Percentiles rank a stretch among this genome's conserved stretches.
phyloP scores from a whole-genome alignment of 37 sponge, comb jelly and placozoan genomes.

The Beroe forskalii region DNA sequence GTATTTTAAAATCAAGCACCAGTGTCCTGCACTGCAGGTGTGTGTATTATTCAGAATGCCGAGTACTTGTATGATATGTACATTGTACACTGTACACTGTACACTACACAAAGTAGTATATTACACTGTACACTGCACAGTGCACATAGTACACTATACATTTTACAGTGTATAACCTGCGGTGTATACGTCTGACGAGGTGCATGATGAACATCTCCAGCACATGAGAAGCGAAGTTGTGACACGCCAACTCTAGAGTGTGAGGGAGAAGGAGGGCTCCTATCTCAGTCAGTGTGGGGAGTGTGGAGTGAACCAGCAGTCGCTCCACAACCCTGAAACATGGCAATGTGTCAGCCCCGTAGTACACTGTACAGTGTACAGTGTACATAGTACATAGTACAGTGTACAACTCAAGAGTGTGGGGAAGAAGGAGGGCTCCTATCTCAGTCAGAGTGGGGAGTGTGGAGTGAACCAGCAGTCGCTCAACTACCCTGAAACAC shows the following conservation, averaged over 20 bases:
- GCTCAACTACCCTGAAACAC: constrained; percentile 33
- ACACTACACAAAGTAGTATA: no score
- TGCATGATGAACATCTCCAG: constrained; percentile 52
- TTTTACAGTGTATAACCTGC: no score
- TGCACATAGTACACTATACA: no score
- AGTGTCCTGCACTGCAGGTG: no score
- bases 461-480: background rate
- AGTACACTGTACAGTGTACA: no score
- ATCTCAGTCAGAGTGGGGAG: background rate
- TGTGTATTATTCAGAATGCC: no score
- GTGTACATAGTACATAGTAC: no score
- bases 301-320: background rate
- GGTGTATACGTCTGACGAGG: constrained; percentile 5
- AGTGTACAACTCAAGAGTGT: background rate
- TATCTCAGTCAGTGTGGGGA: background rate
- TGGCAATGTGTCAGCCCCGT: no score
- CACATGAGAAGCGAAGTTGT: constrained; percentile 41
- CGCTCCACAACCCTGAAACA: constrained; percentile 45
- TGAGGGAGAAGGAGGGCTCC: constrained; percentile 34
- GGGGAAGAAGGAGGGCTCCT: constrained; percentile 15
- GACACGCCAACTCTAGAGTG: constrained; percentile 29
- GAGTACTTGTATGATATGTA: no score
- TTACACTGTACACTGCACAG: no score
- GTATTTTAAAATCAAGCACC: no score
- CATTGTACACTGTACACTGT: no score